phyloP scores from a whole-genome alignment of 92 coral and sea anemone species.

The Epizoanthus rinbou region DNA sequence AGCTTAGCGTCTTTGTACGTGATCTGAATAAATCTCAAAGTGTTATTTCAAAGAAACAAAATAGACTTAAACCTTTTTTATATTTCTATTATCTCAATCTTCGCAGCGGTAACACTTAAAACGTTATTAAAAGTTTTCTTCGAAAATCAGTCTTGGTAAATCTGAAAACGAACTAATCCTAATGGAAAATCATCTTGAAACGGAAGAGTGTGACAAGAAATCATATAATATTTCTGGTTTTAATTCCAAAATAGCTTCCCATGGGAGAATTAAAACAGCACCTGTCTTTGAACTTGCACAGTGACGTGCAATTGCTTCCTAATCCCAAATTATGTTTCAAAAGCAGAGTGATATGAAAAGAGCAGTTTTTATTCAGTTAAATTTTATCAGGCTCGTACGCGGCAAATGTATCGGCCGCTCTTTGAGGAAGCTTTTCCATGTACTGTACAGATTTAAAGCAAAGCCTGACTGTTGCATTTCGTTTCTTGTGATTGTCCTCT shows the following conservation, averaged over 20 bases:
- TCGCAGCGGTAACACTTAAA: slow-evolving; percentile 10
- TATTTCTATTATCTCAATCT: slow-evolving; percentile 25
- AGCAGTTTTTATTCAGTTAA: not conserved
- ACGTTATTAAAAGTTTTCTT: not conserved
- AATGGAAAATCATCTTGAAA: not conserved
- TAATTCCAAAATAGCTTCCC: slow-evolving; percentile 12
- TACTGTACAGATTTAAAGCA: not conserved
- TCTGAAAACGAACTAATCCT: not conserved
- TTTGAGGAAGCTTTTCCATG: not conserved
- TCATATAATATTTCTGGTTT: not conserved
- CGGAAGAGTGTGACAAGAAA: not conserved
- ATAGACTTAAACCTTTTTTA: slow-evolving; percentile 11
- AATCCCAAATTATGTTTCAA: not conserved
- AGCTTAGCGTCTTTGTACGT: slow-evolving; percentile 10
- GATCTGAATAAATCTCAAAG: slow-evolving; percentile 1
- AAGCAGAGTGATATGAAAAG: not conserved
- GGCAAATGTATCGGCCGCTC: not conserved
- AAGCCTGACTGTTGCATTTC: not conserved
- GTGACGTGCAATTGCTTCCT: not conserved
- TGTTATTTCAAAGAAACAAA: slow-evolving; percentile 25
- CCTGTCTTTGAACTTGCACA: not conserved
- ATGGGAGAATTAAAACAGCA: slow-evolving; percentile 23
- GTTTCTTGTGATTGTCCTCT: slow-evolving; percentile 31
- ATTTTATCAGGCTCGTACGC: no score
- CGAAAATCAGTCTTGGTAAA: not conserved